A percentile compares a stretch with the other conserved stretches of the same genome.
These are phyloP conservation scores for Melieria picta DNA, from an alignment of 2,888 invertebrate genomes.

Conservation along the genomic window DNA sequence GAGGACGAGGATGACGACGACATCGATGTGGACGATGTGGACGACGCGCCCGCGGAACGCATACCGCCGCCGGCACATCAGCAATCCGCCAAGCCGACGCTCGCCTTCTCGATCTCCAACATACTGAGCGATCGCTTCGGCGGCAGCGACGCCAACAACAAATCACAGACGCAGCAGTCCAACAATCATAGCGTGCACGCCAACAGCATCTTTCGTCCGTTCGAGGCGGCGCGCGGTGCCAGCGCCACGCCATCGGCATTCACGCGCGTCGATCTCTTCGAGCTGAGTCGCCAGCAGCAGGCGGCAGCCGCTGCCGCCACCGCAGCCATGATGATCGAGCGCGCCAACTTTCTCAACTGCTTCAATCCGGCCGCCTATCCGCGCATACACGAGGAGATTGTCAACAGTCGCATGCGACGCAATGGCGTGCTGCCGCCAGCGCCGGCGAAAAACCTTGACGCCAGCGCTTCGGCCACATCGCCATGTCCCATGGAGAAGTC, in stretches of 20 bases:
- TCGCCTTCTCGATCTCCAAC: constrained; percentile 65
- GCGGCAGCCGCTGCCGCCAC: constrained; percentile 61
- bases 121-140: constrained; percentile 66
- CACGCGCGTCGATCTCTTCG: constrained; percentile 63
- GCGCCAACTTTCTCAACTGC: constrained; percentile 64
- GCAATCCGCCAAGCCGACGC: constrained; percentile 59
- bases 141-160: constrained; percentile 40
- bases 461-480: constrained; percentile 26
- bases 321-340: constrained; percentile 64
- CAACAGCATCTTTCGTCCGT: constrained; percentile 62
- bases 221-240: constrained; percentile 53
- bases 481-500: constrained; percentile 64
- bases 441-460: constrained; percentile 22
- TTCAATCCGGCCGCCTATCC: constrained; percentile 65
- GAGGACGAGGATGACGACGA: constrained; percentile 50
- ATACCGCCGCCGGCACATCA: constrained; percentile 60
- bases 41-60: constrained; percentile 39
- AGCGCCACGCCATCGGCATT: constrained; percentile 61
- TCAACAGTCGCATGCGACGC: constrained; percentile 61
- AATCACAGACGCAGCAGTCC: constrained; percentile 15
- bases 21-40: constrained; percentile 48
- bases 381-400: constrained; percentile 65
- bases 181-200: constrained; percentile 27
- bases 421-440: constrained; percentile 51
- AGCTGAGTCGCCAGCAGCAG: constrained; percentile 63